phyloP scores from a whole-genome alignment of 2,888 invertebrate genomes.

The Zonitis immaculata region DNA sequence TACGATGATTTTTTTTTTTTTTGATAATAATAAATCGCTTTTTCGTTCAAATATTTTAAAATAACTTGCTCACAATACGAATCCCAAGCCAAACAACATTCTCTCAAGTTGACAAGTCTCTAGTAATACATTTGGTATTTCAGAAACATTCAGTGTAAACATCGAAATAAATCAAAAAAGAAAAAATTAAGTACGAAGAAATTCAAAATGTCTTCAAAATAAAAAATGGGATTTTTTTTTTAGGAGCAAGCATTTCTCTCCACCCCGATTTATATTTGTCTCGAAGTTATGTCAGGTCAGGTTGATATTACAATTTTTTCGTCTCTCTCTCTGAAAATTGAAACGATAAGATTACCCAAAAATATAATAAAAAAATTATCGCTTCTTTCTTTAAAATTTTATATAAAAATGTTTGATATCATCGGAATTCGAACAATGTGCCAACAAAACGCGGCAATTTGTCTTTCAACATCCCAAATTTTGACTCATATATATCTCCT shows the following conservation, averaged over 20 bases:
- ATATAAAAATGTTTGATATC: neutral
- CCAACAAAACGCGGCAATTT: neutral
- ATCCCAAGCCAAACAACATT: neutral
- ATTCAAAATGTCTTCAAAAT: constrained; percentile 21
- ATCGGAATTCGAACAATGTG: neutral
- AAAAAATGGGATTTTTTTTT: too few relatives aligned
- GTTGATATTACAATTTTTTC: neutral
- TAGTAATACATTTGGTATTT: constrained; percentile 13
- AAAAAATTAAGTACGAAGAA: constrained; percentile 18
- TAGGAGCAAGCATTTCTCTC: too few relatives aligned
- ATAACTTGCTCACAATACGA: neutral
- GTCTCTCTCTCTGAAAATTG: too few relatives aligned
- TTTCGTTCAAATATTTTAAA: neutral
- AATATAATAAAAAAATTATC: neutral
- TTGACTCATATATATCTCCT: neutral
- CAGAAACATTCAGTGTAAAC: constrained; percentile 16
- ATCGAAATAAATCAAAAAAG: constrained; percentile 23
- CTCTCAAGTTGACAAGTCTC: neutral
- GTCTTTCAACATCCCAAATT: neutral
- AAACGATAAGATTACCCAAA: neutral
- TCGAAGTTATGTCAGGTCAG: neutral
- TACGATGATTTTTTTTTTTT: too few relatives aligned
- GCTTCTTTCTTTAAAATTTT: neutral
- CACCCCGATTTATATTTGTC: neutral
- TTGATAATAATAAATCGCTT: too few relatives aligned